Evolutionary conservation across 1,140 invertebrate species (phyloP).

Genomic region (Drosophila sproati): DNA sequence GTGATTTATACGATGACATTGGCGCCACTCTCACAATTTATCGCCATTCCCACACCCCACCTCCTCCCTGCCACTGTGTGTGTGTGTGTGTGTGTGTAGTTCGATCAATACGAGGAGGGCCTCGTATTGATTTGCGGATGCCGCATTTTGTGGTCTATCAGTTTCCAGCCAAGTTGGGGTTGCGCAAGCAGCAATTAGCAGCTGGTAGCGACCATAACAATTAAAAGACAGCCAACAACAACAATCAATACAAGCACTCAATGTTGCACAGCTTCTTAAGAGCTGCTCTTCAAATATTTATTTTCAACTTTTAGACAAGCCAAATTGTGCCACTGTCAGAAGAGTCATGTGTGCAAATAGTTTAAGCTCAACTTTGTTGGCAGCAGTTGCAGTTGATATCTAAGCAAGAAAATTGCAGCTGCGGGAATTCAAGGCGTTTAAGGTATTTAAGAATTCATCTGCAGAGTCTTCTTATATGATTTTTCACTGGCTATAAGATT

Average conservation of each 20-base stretch:
- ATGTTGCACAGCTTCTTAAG: neutral
- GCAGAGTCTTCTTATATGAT: too few species aligned
- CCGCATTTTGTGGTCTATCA: conserved; percentile 5
- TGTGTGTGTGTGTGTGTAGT: conserved; percentile 1
- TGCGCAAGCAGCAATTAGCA: conserved; percentile 21
- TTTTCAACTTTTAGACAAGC: neutral
- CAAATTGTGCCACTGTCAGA: neutral
- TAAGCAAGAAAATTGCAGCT: too few species aligned
- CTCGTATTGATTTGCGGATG: conserved; percentile 11
- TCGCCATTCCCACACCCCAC: neutral
- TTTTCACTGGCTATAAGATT: too few species aligned
- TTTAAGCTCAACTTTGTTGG: too few species aligned
- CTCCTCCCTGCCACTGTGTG: neutral
- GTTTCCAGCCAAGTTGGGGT: conserved; percentile 18
- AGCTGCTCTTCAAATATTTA: neutral
- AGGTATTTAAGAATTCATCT: too few species aligned
- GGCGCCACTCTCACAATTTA: conserved; percentile 20
- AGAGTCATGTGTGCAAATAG: too few species aligned
- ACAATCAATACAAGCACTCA: neutral
- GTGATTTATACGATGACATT: conserved; percentile 43
- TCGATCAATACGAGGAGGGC: neutral
- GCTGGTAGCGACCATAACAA: neutral
- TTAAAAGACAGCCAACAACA: neutral
- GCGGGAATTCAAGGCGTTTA: too few species aligned
- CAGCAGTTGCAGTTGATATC: too few species aligned